Base-by-base conservation (phyloP, 2,113 vertebrate species). In the Dasyprocta punctata region DNA sequence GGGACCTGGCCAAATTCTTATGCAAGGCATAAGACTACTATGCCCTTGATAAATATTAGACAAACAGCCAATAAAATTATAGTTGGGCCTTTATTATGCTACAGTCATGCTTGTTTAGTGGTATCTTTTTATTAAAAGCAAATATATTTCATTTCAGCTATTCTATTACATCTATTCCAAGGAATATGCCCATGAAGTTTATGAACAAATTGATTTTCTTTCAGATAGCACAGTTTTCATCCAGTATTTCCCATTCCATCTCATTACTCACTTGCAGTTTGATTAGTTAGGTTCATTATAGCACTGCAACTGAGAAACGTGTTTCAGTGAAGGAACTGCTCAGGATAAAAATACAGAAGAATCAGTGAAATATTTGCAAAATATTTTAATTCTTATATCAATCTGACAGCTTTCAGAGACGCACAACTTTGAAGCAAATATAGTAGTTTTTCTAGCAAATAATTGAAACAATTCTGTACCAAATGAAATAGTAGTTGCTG, bases 291-390 rank as follows among this genome's bases (percentile, higher is more conserved):
- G 95, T 89, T 89, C 54, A 90, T 97, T 94, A 75, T 0, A 82
- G 10, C 20, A n/a, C 19, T 87, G n/a, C 7, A 86, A 65, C 49
- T 87, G 58, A 80, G 63, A 83, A 69, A 78, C 54, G 93, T 87
- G 95, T 98, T 95, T 96, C 60, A 49, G n/a, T 30, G 5, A 88
- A 5, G 61, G 5, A 91, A 90, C 77, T 61, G 49, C 58, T 98
- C 67, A 10, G 75, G 36, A 95, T 94, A 80, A 94, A 85, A 97
- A 96, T 95, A 63, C 20, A 86, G 52, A 93, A 75, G 8, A 56
- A 90, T 88, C 67, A 49, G 10, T 67, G 92, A 96, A 90, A 61
- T 92, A 36, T 80, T 90, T 93, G 96, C 80, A 61, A 98, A 96
- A 63, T 89, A 94, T 36, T 52, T 38, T 73, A 49, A 69, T 41